phyloP scores from a whole-genome alignment of 2,113 vertebrate genomes.

The Nipponia nippon region DNA sequence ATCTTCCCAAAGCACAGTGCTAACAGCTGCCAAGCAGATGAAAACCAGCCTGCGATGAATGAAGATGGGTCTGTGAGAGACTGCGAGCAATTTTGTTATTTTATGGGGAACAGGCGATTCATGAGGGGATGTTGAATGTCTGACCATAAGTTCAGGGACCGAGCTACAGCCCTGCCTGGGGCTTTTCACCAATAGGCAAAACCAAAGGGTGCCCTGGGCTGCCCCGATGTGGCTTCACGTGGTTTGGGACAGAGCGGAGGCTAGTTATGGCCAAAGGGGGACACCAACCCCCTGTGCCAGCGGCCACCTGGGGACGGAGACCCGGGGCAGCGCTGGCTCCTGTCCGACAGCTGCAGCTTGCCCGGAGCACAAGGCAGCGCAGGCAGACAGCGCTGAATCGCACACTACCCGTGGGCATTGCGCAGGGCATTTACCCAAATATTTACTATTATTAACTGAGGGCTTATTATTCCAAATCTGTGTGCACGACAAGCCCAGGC shows the following conservation, averaged over 20 bases:
- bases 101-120: neutral
- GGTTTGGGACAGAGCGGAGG: neutral
- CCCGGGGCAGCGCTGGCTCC: neutral
- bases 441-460: neutral
- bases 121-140: neutral
- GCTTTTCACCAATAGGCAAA: neutral
- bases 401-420: accelerated
- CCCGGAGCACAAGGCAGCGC: neutral
- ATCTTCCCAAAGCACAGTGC: neutral
- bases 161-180: accelerated
- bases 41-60: neutral
- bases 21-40: neutral
- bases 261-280: neutral
- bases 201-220: neutral
- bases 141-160: accelerated
- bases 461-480: neutral
- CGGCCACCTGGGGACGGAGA: neutral
- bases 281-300: neutral
- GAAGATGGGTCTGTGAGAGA: neutral
- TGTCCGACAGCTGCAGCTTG: neutral
- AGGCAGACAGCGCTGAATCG: neutral
- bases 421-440: neutral
- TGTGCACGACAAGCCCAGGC: neutral
- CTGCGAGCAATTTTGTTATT: neutral
- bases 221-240: neutral